These are phyloP conservation scores for Minunthozetes semirufus DNA, from an alignment of 2,888 invertebrate genomes.

Conservation along the genomic window DNA sequence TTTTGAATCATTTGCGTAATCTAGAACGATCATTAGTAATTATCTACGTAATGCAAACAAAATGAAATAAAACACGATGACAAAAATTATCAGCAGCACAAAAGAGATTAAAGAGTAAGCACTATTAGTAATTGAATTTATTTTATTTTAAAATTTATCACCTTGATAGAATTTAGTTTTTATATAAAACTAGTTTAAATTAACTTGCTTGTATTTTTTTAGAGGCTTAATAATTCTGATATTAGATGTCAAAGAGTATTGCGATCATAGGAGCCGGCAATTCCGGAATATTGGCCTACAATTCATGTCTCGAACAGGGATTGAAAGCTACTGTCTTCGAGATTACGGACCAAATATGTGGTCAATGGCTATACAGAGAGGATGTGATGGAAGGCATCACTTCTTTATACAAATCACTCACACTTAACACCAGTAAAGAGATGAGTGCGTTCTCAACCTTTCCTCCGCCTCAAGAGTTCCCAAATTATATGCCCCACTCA, in stretches of 20 bases:
- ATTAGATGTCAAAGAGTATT: constrained; percentile 33
- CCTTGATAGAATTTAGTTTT: too few species aligned
- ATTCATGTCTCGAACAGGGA: constrained; percentile 48
- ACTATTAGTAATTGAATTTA: too few species aligned
- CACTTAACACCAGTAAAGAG: constrained; percentile 48
- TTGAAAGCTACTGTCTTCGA: constrained; percentile 48
- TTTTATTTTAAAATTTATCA: too few species aligned
- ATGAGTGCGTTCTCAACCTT: constrained; percentile 49
- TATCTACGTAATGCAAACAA: too few species aligned
- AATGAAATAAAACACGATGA: too few species aligned
- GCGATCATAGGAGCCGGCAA: constrained; percentile 49
- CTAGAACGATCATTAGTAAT: too few species aligned
- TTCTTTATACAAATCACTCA: not conserved
- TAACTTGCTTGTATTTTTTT: too few species aligned
- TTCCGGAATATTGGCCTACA: constrained; percentile 48
- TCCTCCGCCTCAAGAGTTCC: constrained; percentile 47
- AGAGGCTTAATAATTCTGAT: too few species aligned
- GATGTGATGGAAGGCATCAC: constrained; percentile 39
- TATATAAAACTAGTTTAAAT: too few species aligned
- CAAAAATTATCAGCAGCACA: too few species aligned
- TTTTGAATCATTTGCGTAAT: too few species aligned
- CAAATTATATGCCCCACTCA: constrained; percentile 48
- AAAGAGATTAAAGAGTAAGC: too few species aligned
- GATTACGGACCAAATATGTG: constrained; percentile 46
- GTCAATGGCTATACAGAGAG: constrained; percentile 47